phyloP scores from a whole-genome alignment of 2,797 vertebrate genomes.

The Melanogrammus aeglefinus region DNA sequence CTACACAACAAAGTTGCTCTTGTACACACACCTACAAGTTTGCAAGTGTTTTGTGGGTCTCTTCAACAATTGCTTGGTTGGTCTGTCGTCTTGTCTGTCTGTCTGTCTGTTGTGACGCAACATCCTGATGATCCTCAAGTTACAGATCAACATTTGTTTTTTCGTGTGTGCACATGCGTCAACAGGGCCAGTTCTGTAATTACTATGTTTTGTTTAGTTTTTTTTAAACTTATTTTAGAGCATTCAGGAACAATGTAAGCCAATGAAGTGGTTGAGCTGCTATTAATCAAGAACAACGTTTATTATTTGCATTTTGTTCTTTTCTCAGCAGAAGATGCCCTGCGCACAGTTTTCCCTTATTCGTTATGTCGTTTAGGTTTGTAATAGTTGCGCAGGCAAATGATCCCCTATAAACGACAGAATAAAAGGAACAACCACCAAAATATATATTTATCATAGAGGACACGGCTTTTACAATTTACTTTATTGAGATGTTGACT shows the following conservation, averaged over 20 bases:
- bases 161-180: not conserved
- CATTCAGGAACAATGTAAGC: not conserved
- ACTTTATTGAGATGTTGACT: not conserved
- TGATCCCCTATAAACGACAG: not conserved
- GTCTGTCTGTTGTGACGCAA: not conserved
- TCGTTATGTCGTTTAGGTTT: not conserved
- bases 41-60: not conserved
- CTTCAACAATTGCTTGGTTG: not conserved
- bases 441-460: not conserved
- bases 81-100: conserved; percentile 3
- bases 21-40: not conserved
- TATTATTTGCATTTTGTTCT: not conserved
- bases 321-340: not conserved
- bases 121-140: not conserved
- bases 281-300: not conserved
- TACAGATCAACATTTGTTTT: not conserved
- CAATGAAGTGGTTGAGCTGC: not conserved
- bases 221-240: not conserved
- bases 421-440: not conserved
- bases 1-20: not conserved
- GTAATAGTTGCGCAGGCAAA: not conserved
- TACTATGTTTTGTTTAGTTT: not conserved
- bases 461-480: not conserved
- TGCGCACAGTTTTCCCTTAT: not conserved
- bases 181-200: no score